These are phyloP conservation scores for Conopomorpha cramerella DNA, from an alignment of 1,140 invertebrate genomes.

Conservation along the genomic window DNA sequence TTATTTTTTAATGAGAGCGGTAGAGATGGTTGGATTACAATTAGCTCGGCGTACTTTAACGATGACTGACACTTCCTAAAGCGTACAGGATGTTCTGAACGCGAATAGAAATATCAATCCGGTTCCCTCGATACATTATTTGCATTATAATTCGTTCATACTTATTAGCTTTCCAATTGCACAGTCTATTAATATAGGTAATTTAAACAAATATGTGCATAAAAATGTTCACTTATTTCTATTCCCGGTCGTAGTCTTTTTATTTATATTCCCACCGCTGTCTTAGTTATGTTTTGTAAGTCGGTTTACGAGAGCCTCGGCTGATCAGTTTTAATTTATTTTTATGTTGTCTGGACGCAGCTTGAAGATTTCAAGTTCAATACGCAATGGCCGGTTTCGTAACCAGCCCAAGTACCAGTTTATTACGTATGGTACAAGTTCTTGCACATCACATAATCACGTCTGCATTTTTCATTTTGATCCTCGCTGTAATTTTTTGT, in stretches of 20 bases:
- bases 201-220: conserved; percentile 35
- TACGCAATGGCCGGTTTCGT: conserved; percentile 27
- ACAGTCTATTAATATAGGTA: conserved; percentile 47
- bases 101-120: no score
- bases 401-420: conserved; percentile 18
- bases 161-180: conserved; percentile 33
- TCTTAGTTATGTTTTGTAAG: no score
- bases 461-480: conserved; percentile 13
- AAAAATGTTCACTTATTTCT: conserved; percentile 1
- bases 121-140: no score
- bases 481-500: conserved; percentile 2
- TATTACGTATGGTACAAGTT: conserved; percentile 21
- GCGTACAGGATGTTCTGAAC: no score
- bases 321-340: conserved; percentile 2
- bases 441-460: conserved; percentile 21
- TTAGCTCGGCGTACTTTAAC: conserved; percentile 16
- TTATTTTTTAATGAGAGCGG: conserved; percentile 5
- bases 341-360: conserved; percentile 7
- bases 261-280: no score
- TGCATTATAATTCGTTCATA: no score
- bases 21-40: not conserved
- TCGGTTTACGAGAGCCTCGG: not conserved
- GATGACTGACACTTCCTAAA: no score
- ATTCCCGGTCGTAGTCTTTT: not conserved
- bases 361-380: conserved; percentile 20